Percentiles rank a stretch among this genome's conserved stretches.
phyloP scores from a whole-genome alignment of 2,797 vertebrate species.

The Pangasius macronema region DNA sequence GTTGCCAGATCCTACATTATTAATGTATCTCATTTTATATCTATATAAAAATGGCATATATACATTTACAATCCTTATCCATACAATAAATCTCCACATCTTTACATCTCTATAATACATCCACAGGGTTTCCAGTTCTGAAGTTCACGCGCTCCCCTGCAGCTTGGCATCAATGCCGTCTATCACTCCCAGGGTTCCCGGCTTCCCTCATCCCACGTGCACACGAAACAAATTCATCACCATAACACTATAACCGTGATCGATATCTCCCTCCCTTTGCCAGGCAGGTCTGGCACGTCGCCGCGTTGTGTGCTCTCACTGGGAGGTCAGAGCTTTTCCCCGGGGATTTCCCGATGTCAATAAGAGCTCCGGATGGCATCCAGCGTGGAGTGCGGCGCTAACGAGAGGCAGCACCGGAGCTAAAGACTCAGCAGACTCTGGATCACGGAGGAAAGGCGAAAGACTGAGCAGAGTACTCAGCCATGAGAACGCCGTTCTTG shows the following conservation, averaged over 20 bases:
- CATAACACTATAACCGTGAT: conserved; percentile 68
- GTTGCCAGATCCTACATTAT: not conserved
- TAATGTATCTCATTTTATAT: not conserved
- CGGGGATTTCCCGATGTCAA: conserved; percentile 68
- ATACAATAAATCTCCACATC: not conserved
- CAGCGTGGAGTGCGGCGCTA: conserved; percentile 68
- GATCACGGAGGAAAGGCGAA: not conserved
- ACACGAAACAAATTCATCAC: conserved; percentile 74
- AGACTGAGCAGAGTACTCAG: not conserved
- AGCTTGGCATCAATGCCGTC: conserved; percentile 33
- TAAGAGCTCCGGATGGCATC: conserved; percentile 71
- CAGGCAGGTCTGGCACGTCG: conserved; percentile 52
- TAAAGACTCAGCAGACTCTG: not conserved
- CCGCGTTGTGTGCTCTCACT: conserved; percentile 54
- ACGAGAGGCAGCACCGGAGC: conserved; percentile 59
- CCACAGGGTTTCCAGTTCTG: conserved; percentile 12
- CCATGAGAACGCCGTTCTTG: not conserved
- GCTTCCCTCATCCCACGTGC: conserved; percentile 38
- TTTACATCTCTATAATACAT: not conserved
- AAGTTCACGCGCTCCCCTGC: not conserved
- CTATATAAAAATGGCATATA: not conserved
- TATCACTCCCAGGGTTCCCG: conserved; percentile 37
- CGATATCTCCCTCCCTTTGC: conserved; percentile 68
- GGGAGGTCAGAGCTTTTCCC: conserved; percentile 59
- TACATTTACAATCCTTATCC: not conserved